Percentiles rank a stretch among this genome's conserved stretches.
phyloP scores from a whole-genome alignment of 2,797 vertebrate species.

The Muraenolepis orangiensis region DNA sequence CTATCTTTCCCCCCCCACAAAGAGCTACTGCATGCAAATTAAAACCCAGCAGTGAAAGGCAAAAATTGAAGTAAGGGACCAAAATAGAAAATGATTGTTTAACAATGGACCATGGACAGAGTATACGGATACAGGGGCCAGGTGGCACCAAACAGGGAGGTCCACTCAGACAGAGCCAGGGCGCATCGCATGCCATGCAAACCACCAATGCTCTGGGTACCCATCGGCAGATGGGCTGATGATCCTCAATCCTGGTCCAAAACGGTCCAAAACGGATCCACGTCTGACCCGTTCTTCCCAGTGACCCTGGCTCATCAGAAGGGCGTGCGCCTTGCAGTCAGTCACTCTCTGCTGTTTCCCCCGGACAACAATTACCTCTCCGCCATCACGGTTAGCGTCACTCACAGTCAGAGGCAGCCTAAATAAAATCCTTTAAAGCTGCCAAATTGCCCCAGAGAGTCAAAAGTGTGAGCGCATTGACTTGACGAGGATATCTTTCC shows the following conservation, averaged over 20 bases:
- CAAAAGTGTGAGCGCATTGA: conserved; percentile 39
- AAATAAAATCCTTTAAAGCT: conserved; percentile 50
- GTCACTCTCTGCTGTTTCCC: conserved; percentile 53
- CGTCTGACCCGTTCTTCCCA: conserved; percentile 54
- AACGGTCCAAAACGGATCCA: conserved; percentile 57
- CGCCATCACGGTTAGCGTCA: conserved; percentile 45
- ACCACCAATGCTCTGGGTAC: conserved; percentile 43
- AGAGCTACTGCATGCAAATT: conserved; percentile 69
- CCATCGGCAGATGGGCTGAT: conserved; percentile 55
- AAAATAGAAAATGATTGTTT: conserved; percentile 22
- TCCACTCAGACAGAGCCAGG: conserved; percentile 9
- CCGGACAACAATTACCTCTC: conserved; percentile 40
- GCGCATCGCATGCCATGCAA: conserved; percentile 30
- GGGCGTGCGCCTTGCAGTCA: conserved; percentile 62
- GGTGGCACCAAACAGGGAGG: conserved; percentile 11
- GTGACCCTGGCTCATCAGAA: conserved; percentile 61
- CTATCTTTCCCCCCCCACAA: conserved; percentile 24
- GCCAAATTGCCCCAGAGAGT: conserved; percentile 55
- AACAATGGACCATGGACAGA: conserved; percentile 20
- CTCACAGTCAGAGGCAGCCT: conserved; percentile 42
- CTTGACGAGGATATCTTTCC: conserved; percentile 51
- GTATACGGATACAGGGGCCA: background rate
- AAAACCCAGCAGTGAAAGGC: conserved; percentile 62
- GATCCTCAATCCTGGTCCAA: conserved; percentile 44
- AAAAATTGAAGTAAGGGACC: conserved; percentile 52